Base-by-base conservation (phyloP, 2,113 vertebrate genomes). In the Hypomesus transpacificus region DNA sequence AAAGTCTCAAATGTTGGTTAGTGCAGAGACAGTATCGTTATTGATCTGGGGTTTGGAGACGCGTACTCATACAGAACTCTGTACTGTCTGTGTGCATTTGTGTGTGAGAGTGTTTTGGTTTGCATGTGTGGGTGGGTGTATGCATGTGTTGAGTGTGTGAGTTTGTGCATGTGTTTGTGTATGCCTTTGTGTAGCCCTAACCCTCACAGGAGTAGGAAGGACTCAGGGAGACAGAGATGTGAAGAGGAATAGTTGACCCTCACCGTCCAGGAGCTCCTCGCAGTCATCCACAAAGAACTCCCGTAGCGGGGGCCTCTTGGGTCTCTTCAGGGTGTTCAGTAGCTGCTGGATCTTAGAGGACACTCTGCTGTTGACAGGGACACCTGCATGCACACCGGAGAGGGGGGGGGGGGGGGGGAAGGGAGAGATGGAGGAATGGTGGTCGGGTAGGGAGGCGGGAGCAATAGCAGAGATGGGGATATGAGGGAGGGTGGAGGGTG, bases 291-390 rank as follows among this genome's bases (percentile, higher is more conserved):
- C 90, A 66, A 98, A 98, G 90, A 98, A 98, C 72, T 98, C 96
- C 76, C 94, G 92, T 81, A 98, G 81, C 0, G 96, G 96, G 1
- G 95, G 96, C 13, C 96, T 94, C 85, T 98, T 98, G 3, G 96
- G 96, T 83, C 95, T 93, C 91, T 97, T 98, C 87, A 98, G 90
- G 14, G 96, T 98, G 80, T 98, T 97, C 14, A 98, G 92, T 73
- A 98, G 93, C 89, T 98, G 96, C 86, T 98, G 96, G 88, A 98
- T 98, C 89, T 97, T 98, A 75, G 96, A 98, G 70, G 96, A 98
- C 75, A 98, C 96, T 71, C 96, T 94, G 89, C 96, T 97, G 88
- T 92, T 96, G 18, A 69, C n/a, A 39, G 39, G 7, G 8, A n/a
- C 14, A 56, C n/a, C 53, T 56, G 16, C 8, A 52, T 9, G 16